Evolutionary conservation across 1,140 invertebrate species (phyloP), one percentile per base, ranked within the genome.

Genomic region (Acromyrmex echinatior): DNA sequence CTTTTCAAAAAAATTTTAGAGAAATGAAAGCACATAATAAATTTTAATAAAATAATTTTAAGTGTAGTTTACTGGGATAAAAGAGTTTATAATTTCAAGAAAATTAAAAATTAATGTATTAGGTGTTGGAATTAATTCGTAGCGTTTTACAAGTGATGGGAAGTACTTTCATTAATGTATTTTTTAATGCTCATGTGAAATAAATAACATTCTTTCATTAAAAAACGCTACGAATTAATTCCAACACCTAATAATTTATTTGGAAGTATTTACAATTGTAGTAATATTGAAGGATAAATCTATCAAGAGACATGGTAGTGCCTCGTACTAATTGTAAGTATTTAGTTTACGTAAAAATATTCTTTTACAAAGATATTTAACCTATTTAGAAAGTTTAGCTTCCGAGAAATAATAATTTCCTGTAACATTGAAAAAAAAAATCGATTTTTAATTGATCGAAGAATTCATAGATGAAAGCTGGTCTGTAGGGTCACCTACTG

Each of bases 81-180:
- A 70, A 68, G 45, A 21, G 16, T 3, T 39, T 21, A 21, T 45
- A 39, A 45, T 45, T 68, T 68, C 10, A 3, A 68, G 10, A 25
- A 70, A 70, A 70, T 14, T 71, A 25, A 70, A 49, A 35, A 70
- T 71, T 35, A 35, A 51, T 51, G 51, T 28, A n/a, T n/a, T n/a
- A n/a, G n/a, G n/a, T n/a, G n/a, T n/a, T n/a, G n/a, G n/a, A n/a
- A n/a, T n/a, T n/a, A n/a, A n/a, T n/a, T n/a, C n/a, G n/a, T n/a
- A n/a, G n/a, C n/a, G n/a, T n/a, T n/a, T n/a, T n/a, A n/a, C n/a
- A n/a, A n/a, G n/a, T n/a, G n/a, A n/a, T n/a, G n/a, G n/a, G n/a
- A n/a, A n/a, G n/a, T n/a, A n/a, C n/a, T n/a, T n/a, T n/a, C n/a
- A n/a, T n/a, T n/a, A n/a, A n/a, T n/a, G n/a, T n/a, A n/a, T n/a